These are phyloP conservation scores for Belgica antarctica DNA, from an alignment of 2,888 invertebrate genomes.

Conservation along the genomic window DNA sequence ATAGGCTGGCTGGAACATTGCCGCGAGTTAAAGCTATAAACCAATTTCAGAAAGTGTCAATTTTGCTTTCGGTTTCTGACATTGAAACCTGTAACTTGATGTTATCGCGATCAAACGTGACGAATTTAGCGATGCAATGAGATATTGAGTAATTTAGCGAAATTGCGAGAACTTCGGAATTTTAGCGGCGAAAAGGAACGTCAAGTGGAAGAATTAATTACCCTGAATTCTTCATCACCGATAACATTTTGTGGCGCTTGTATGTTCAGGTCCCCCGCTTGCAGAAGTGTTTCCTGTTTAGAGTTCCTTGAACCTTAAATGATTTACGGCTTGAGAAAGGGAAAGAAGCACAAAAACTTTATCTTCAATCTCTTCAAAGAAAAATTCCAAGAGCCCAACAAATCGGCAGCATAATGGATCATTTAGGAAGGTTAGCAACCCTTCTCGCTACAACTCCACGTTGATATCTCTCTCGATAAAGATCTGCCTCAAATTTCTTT, in stretches of 20 bases:
- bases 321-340: not conserved
- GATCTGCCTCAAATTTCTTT: not conserved
- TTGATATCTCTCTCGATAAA: not conserved
- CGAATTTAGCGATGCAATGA: not conserved
- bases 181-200: too few relatives aligned
- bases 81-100: slow-evolving; percentile 4
- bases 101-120: not conserved
- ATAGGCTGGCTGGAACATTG: too few relatives aligned
- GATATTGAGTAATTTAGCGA: not conserved
- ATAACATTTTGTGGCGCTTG: not conserved
- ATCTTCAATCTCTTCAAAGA: not conserved
- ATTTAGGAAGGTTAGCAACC: slow-evolving; percentile 18
- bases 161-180: not conserved
- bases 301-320: not conserved
- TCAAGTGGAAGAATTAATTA: not conserved
- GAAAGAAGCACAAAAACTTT: not conserved
- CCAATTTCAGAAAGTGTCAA: not conserved
- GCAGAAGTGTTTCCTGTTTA: not conserved
- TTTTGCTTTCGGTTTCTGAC: slow-evolving; percentile 1
- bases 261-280: not conserved
- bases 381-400: slow-evolving; percentile 3
- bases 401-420: slow-evolving; percentile 29
- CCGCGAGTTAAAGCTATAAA: not conserved
- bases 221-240: not conserved
- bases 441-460: not conserved